Percentiles rank a stretch among this genome's conserved stretches.
Evolutionary conservation across 2,113 vertebrate genomes (phyloP).

Genomic region (Typhlomys cinereus): DNA sequence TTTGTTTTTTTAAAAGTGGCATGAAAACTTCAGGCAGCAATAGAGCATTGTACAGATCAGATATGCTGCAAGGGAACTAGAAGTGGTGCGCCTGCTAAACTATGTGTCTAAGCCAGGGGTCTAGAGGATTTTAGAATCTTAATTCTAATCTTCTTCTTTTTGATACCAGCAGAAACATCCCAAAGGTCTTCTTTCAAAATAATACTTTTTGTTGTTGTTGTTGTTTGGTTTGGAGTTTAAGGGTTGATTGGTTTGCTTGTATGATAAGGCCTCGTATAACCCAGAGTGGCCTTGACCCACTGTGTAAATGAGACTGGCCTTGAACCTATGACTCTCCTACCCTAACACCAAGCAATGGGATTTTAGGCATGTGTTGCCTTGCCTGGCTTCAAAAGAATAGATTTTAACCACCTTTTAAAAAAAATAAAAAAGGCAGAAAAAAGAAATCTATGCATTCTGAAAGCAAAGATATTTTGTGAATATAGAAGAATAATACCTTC

Average conservation of each 20-base stretch:
- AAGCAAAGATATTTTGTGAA: not conserved
- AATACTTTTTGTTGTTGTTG: not conserved
- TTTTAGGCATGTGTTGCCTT: not conserved
- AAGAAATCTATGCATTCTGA: not conserved
- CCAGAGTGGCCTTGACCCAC: not conserved
- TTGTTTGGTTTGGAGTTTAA: not conserved
- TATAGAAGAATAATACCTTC: not conserved
- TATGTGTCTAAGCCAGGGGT: not conserved
- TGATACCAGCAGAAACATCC: not conserved
- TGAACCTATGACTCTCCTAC: not conserved
- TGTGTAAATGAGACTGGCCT: not conserved
- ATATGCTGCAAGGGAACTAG: too few species aligned
- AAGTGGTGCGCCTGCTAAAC: too few species aligned
- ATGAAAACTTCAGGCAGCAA: too few species aligned
- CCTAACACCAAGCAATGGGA: not conserved
- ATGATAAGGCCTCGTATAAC: not conserved
- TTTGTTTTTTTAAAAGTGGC: too few species aligned
- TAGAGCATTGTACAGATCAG: too few species aligned
- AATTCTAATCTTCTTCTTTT: not conserved
- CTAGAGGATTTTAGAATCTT: slow-evolving; percentile 44
- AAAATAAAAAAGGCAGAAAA: too few species aligned
- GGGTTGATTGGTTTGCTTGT: not conserved
- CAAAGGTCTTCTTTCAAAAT: not conserved
- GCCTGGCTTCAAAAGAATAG: not conserved
- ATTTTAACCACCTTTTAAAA: slow-evolving; percentile 42